Evolutionary conservation across 2,113 vertebrate species (phyloP).

Genomic region (Acanthochromis polyacanthus): DNA sequence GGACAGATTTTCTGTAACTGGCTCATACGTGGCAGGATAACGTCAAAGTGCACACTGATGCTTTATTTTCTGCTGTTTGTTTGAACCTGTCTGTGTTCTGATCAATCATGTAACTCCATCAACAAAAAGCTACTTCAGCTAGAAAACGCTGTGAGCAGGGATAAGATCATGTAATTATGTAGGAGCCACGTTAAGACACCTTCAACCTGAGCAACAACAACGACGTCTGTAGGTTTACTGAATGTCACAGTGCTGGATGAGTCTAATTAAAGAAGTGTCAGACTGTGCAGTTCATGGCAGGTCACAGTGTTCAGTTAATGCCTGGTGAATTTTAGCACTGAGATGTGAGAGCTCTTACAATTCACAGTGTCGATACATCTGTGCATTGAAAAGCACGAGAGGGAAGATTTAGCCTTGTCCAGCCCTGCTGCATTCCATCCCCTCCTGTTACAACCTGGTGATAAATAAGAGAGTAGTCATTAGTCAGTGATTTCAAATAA

Average conservation of each 20-base stretch:
- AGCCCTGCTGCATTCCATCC: background rate
- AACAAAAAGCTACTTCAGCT: too few species aligned
- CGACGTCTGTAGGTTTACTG: background rate
- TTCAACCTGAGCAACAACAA: background rate
- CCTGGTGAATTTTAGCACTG: background rate
- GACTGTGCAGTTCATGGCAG: background rate
- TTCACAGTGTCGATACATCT: background rate
- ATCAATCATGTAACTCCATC: too few species aligned
- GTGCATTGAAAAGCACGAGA: background rate
- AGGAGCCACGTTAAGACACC: background rate
- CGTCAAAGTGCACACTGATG: too few species aligned
- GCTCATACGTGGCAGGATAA: too few species aligned
- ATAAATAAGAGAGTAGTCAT: too few species aligned
- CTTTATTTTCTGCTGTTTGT: too few species aligned
- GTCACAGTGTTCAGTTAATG: background rate
- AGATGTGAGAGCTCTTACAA: background rate
- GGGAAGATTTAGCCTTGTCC: background rate
- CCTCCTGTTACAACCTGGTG: background rate
- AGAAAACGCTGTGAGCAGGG: background rate
- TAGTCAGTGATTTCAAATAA: too few species aligned
- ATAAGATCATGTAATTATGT: background rate
- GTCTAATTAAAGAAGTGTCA: background rate
- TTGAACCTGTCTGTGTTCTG: too few species aligned
- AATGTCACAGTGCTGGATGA: background rate
- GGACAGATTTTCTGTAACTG: too few species aligned